Evolutionary conservation across 2,113 vertebrate species (phyloP).

Genomic region (Tringa solitaria): DNA sequence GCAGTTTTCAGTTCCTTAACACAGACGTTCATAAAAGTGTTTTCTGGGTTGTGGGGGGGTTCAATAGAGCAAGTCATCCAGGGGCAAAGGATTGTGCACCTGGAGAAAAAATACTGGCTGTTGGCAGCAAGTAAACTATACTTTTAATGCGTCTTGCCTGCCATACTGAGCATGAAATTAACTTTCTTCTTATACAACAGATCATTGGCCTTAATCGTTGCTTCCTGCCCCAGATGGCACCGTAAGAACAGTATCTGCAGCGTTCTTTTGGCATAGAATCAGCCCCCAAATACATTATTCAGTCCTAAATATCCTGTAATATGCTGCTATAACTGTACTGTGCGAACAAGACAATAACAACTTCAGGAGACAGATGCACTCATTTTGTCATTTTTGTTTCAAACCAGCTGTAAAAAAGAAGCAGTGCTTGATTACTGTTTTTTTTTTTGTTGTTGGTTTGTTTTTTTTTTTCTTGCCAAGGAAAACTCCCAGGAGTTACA

Average conservation of each 20-base stretch:
- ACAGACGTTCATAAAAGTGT: fast-evolving
- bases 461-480: background rate
- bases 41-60: background rate
- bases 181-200: background rate
- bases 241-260: fast-evolving
- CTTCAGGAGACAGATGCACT: background rate
- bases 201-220: background rate
- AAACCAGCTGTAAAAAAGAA: constrained; percentile 22
- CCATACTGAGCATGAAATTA: background rate
- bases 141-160: background rate
- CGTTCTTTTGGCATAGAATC: background rate
- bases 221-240: background rate
- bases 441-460: background rate
- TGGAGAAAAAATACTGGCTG: background rate
- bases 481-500: background rate
- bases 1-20: background rate
- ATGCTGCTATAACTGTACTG: background rate
- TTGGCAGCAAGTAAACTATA: background rate
- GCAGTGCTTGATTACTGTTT: background rate
- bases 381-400: constrained; percentile 35
- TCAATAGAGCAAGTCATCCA: background rate
- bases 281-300: background rate
- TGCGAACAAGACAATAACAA: background rate
- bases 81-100: background rate
- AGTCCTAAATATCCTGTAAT: background rate